Conservation (phyloP, 2,797 vertebrate genomes). For the Macropodus opercularis region DNA sequence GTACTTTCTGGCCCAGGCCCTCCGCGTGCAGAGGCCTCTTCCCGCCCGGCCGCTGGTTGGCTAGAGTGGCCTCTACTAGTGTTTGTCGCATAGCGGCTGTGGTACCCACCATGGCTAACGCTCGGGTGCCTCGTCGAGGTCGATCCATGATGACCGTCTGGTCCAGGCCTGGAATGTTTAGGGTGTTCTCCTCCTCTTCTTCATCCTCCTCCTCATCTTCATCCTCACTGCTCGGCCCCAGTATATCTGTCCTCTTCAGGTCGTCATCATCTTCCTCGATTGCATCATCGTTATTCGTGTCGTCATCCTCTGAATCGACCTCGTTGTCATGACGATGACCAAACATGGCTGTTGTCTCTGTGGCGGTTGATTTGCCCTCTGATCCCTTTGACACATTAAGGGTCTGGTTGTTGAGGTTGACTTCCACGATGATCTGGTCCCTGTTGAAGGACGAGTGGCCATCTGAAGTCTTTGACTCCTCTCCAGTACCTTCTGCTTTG, state of each 20-base stretch:
- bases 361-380: slow-evolving; percentile 81
- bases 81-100: slow-evolving; percentile 75
- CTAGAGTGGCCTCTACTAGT: slow-evolving; percentile 68
- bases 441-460: slow-evolving; percentile 86
- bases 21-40: slow-evolving; percentile 82
- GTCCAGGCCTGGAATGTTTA: slow-evolving; percentile 78
- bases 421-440: slow-evolving; percentile 98
- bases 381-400: slow-evolving; percentile 94
- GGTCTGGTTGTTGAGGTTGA: slow-evolving; percentile 99
- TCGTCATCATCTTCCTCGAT: slow-evolving; percentile 71
- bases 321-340: slow-evolving; percentile 67
- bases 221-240: slow-evolving; percentile 73
- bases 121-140: slow-evolving; percentile 74
- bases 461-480: slow-evolving; percentile 80
- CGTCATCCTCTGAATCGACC: slow-evolving; percentile 72
- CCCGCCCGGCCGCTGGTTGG: slow-evolving; percentile 75
- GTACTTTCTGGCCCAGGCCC: slow-evolving; percentile 89
- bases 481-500: slow-evolving; percentile 84
- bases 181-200: slow-evolving; percentile 79
- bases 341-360: slow-evolving; percentile 73
- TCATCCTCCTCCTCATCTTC: slow-evolving; percentile 77
- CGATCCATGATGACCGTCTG: slow-evolving; percentile 62
- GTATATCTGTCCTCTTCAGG: slow-evolving; percentile 55
- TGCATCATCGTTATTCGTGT: slow-evolving; percentile 75
- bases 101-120: slow-evolving; percentile 64